Base-by-base conservation (phyloP, 2,888 invertebrate genomes). In the Papilio demoleus region DNA sequence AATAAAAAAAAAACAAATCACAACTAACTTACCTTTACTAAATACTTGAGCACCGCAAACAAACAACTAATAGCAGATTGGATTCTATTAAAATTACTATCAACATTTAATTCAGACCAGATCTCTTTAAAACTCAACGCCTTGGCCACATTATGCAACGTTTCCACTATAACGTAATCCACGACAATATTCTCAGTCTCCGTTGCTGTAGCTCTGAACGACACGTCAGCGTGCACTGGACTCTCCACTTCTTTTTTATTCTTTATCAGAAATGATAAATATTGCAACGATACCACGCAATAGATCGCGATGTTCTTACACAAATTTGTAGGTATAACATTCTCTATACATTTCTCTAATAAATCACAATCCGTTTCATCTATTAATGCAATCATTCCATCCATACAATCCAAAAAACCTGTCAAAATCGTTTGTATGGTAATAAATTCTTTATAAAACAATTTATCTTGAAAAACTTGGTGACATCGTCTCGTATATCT, bases 61-160 rank as follows among this genome's bases (percentile, higher is more conserved):
- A 93, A 79, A 70, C 93, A 93, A 70, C 92, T 90, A 0, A 93
- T 86, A 1, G 92, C 92, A 1, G 93, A 93, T 65, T 93, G 93
- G 1, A 85, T 87, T 64, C 91, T 84, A 75, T 90, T 90, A 3
- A 81, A 74, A 74, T 93, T 92, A 1, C 80, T 82, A 67, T 93
- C 92, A 0, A 79, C 75, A 71, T 93, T 93, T 74, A 93, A 73
- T 66, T 91, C 89, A 0, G 79, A 75, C 92, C 92, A 93, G 62
- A 93, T 88, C 72, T 91, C 88, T 1, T 82, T 79, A 38, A 90
- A 83, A 66, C 79, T 79, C 70, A 93, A 72, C 62, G 91, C 87
- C n/a, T 82, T 85, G 0, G 92, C 83, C 11, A 92, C 90, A 74
- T 93, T 93, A 14, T 83, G 82, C 58, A 90, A 74, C 1, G 89